These are phyloP conservation scores for Parascotia fuliginaria DNA, from an alignment of 2,888 invertebrate species.

Conservation along the genomic window DNA sequence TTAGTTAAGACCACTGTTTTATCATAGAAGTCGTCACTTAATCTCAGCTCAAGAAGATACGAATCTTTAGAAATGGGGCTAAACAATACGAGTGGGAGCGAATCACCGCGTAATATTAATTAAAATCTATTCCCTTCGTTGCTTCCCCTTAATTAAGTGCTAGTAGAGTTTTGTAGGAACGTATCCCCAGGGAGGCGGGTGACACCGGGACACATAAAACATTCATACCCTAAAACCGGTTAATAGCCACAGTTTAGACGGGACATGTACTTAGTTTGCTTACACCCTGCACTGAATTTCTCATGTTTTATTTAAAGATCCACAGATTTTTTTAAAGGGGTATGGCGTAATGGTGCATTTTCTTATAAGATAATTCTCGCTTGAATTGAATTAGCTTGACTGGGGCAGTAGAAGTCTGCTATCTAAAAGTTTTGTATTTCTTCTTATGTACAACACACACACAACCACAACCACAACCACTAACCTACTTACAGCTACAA, in stretches of 20 bases:
- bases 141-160: slow-evolving; percentile 81
- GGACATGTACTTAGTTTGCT: slow-evolving; percentile 31
- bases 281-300: slow-evolving; percentile 4
- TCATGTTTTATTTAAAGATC: neutral
- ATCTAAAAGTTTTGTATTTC: no score
- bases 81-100: slow-evolving; percentile 57
- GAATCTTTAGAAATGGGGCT: slow-evolving; percentile 20
- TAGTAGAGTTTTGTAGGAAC: slow-evolving; percentile 70
- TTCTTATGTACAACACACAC: no score
- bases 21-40: slow-evolving; percentile 12
- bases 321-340: no score
- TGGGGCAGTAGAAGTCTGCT: no score
- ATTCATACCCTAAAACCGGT: slow-evolving; percentile 73
- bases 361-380: no score
- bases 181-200: slow-evolving; percentile 64
- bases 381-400: no score
- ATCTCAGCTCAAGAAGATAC: slow-evolving; percentile 19
- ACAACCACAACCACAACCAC: no score
- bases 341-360: no score
- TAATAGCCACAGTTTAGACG: slow-evolving; percentile 76
- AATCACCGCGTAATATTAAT: slow-evolving; percentile 73
- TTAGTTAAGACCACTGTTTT: neutral
- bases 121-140: slow-evolving; percentile 74
- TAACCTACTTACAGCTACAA: no score
- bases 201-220: slow-evolving; percentile 74